Base-by-base conservation (phyloP, 2,797 vertebrate species). In the Cryptoblepharus egeriae region DNA sequence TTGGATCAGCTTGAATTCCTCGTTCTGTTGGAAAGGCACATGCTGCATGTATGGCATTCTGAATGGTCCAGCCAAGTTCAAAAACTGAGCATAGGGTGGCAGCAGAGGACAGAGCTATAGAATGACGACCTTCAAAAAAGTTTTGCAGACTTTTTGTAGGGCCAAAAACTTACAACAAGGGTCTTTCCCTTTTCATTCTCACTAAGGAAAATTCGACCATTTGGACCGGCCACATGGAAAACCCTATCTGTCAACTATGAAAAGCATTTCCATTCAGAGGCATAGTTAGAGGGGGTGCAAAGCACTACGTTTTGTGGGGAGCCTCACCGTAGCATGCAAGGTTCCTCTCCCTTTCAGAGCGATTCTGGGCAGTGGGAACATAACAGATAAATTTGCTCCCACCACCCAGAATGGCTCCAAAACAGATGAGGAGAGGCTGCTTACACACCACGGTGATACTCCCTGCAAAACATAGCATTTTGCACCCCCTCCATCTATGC, bases 81-180 rank as follows among this genome's bases (percentile, higher is more conserved):
- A 37, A 8, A 7, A 61, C 3, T 10, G 68, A 84, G 82, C 93
- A 7, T 84, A 4, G 5, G 88, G 58, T 84, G 93, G 90, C 93
- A 90, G 92, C 77, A 91, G 81, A 80, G 72, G 78, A 87, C 67
- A 85, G 24, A 18, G 20, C 55, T 1, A 55, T 18, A 0, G 77
- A 0, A 61, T 7, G 57, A 58, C 28, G 1, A 2, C 1, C 0
- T 1, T 9, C n/a, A n/a, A n/a, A n/a, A n/a, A 11, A 13, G 2
- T 10, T 0, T 45, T 63, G 3, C 32, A 65, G 3, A 8, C n/a
- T n/a, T n/a, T n/a, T 18, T 64, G 69, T 7, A 24, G 30, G 0
- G 0, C 12, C 15, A 24, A 0, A 4, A 52, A 52, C 49, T 52
- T 52, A 18, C 12, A 2, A 9, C 12, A 49, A 49, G 45, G 2